Percentiles rank a stretch among this genome's conserved stretches.
These are phyloP conservation scores for Pomacea maculata DNA, from an alignment of 1,140 invertebrate genomes.

Conservation along the genomic window DNA sequence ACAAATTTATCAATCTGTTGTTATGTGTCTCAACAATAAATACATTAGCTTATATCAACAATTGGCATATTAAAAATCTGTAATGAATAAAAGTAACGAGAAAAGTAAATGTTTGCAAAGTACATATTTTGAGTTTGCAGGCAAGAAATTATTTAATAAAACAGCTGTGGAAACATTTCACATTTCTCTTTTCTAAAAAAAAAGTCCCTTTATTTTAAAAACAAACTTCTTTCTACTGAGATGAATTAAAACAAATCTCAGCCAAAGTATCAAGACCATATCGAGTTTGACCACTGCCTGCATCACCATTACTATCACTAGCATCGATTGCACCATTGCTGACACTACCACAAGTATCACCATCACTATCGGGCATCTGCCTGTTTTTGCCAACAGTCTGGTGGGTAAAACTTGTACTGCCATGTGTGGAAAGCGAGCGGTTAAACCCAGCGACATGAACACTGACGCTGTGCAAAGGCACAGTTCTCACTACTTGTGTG, in stretches of 20 bases:
- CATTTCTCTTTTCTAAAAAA: neutral
- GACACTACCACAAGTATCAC: neutral
- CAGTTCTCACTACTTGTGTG: too few relatives aligned
- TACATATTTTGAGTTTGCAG: neutral
- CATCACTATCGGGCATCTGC: neutral
- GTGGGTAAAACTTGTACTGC: neutral
- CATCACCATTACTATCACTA: neutral
- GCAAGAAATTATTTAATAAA: neutral
- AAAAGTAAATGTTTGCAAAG: neutral
- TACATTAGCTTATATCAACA: neutral
- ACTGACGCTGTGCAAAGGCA: neutral
- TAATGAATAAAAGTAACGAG: neutral
- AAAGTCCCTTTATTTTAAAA: neutral
- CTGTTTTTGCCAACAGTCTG: neutral
- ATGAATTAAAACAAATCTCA: conserved; percentile 17
- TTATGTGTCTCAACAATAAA: too few relatives aligned
- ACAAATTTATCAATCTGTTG: too few relatives aligned
- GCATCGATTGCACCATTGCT: neutral
- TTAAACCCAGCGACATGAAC: neutral
- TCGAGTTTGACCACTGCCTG: conserved; percentile 2
- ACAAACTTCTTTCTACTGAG: neutral
- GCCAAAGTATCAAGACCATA: conserved; percentile 21
- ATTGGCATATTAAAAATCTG: neutral
- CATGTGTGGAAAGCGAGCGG: neutral
- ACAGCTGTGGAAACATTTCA: neutral